phyloP scores from a whole-genome alignment of 1,140 invertebrate species.

The Eumaeus atala region DNA sequence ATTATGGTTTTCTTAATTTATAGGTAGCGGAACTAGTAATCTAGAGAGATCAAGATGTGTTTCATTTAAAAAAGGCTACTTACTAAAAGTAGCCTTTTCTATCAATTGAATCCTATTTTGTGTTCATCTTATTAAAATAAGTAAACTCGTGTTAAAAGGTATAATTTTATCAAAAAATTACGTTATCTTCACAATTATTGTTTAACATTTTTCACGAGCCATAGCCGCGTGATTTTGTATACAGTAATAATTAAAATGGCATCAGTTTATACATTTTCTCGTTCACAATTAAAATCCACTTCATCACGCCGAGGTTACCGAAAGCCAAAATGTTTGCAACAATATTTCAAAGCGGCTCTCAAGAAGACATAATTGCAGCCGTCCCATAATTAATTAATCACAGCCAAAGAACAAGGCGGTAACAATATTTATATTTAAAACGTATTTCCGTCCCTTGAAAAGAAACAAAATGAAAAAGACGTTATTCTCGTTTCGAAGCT shows the following conservation, averaged over 20 bases:
- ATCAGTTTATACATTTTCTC: slow-evolving; percentile 9
- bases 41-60: too few relatives aligned
- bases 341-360: slow-evolving; percentile 25
- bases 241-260: not conserved
- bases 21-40: too few relatives aligned
- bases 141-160: too few relatives aligned
- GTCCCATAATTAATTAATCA: slow-evolving; percentile 31
- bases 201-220: not conserved
- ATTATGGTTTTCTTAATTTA: too few relatives aligned
- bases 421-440: slow-evolving; percentile 31
- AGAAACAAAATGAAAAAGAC: slow-evolving; percentile 5
- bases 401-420: slow-evolving; percentile 18
- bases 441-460: slow-evolving; percentile 14
- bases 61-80: too few relatives aligned
- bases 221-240: not conserved
- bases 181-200: too few relatives aligned
- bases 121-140: too few relatives aligned
- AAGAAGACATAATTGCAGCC: slow-evolving; percentile 27
- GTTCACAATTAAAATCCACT: slow-evolving; percentile 13
- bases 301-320: slow-evolving; percentile 15
- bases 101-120: too few relatives aligned
- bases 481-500: too few relatives aligned
- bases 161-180: too few relatives aligned
- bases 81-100: too few relatives aligned
- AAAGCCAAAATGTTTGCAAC: slow-evolving; percentile 14